Evolutionary conservation across 2,797 vertebrate genomes (phyloP), one percentile per base, ranked within the genome.

Genomic region (Xenops minutus): DNA sequence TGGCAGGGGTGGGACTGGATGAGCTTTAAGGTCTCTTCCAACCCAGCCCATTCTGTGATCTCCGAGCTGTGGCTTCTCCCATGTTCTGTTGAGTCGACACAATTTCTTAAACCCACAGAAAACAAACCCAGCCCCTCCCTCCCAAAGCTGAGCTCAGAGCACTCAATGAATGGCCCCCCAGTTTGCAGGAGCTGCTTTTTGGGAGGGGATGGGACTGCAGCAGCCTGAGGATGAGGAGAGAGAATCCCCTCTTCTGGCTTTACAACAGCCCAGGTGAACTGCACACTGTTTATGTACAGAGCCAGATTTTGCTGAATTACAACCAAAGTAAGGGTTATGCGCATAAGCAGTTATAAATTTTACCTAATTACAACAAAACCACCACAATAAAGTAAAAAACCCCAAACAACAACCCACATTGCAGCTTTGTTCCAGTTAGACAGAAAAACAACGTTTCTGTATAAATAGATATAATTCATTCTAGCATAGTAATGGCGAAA

Each of bases 401-500:
- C 1, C 1, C 0, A 7, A 29, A 12, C 2, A 18, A 8, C 13
- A 59, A n/a, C 3, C 7, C 8, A 21, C 9, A 39, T 1, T 64
- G 32, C 41, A 88, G 24, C 22, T 84, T 88, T 56, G 14, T 67
- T 56, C 23, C 32, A 81, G 32, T 63, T 17, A 84, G 30, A 55
- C 0, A 59, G 49, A 52, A 91, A 92, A 90, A 23, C 1, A 46
- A 21, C 20, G 18, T 37, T 87, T 87, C 55, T 52, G 9, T 32
- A 36, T 66, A 73, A 84, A 75, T 3, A 39, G 29, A 32, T 15
- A 51, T 7, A 64, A 62, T 73, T 55, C 7, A 82, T 59, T 92
- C 58, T 22, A 79, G 27, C 19, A 62, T 8, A 71, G 72, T 52
- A 83, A 46, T 9, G 5, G 62, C 72, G 61, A 85, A 76, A 87